These are phyloP conservation scores for Leptatherina wallacei DNA, from an alignment of 2,797 vertebrate genomes.

Conservation along the genomic window DNA sequence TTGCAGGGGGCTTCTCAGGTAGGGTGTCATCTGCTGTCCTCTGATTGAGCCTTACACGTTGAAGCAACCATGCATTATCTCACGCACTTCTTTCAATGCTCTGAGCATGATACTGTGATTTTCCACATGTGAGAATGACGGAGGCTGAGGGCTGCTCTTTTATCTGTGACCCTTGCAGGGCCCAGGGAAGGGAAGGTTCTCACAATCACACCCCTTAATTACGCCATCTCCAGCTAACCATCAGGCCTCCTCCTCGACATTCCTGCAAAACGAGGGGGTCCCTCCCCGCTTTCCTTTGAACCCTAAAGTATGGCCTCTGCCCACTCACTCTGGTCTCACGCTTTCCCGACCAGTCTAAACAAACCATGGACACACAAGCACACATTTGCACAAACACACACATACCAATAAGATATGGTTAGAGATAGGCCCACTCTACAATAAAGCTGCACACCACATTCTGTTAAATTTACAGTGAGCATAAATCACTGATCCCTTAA, in stretches of 20 bases:
- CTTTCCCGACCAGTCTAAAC: conserved; percentile 83
- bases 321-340: conserved; percentile 83
- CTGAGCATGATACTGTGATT: conserved; percentile 47
- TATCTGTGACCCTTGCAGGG: conserved; percentile 81
- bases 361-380: conserved; percentile 68
- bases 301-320: conserved; percentile 79
- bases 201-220: conserved; percentile 86
- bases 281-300: conserved; percentile 82
- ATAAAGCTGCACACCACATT: conserved; percentile 33
- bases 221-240: conserved; percentile 83
- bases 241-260: conserved; percentile 82
- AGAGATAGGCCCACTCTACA: conserved; percentile 51
- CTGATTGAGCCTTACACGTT: conserved; percentile 3
- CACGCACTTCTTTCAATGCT: not conserved
- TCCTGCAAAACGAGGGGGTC: conserved; percentile 80
- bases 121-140: conserved; percentile 57
- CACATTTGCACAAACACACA: conserved; percentile 50
- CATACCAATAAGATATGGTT: conserved; percentile 71
- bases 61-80: conserved; percentile 22
- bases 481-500: conserved; percentile 25
- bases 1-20: conserved; percentile 47
- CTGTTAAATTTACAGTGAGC: conserved; percentile 15
- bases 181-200: conserved; percentile 78
- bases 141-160: conserved; percentile 71
- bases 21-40: conserved; percentile 39